A percentile compares a stretch with the other conserved stretches of the same genome.
phyloP scores from a whole-genome alignment of 2,113 vertebrate species.

The Harpagus bidentatus region DNA sequence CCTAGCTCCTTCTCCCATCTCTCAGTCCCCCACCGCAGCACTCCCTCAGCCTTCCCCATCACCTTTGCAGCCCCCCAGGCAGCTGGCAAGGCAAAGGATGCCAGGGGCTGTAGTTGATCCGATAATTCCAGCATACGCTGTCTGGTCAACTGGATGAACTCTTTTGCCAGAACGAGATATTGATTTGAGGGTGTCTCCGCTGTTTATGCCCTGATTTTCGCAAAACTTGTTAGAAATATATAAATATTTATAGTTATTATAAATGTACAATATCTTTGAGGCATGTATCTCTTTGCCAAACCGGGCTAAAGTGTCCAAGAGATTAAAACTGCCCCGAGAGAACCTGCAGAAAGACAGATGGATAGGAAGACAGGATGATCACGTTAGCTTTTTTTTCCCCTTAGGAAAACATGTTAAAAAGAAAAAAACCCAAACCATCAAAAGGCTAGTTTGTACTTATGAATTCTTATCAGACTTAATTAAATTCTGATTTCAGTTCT shows the following conservation, averaged over 20 bases:
- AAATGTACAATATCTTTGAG: not conserved
- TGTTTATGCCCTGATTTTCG: not conserved
- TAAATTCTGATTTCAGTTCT: not conserved
- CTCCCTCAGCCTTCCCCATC: not conserved
- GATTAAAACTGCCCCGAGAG: not conserved
- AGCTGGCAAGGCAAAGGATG: not conserved
- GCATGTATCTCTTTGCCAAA: not conserved
- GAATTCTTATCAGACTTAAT: not conserved
- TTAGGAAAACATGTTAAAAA: not conserved
- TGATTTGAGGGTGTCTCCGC: not conserved
- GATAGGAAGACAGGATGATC: not conserved
- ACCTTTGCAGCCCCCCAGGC: rapidly evolving
- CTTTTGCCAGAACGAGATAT: not conserved
- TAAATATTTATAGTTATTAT: not conserved
- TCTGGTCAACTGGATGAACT: not conserved
- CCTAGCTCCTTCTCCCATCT: not conserved
- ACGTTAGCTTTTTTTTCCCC: no score
- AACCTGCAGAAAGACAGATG: not conserved
- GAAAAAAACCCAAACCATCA: not conserved
- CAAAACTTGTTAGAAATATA: not conserved
- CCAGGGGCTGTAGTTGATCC: rapidly evolving
- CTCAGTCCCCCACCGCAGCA: not conserved
- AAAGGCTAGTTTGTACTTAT: not conserved
- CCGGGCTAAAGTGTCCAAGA: not conserved
- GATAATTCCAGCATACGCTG: rapidly evolving